phyloP scores from a whole-genome alignment of 2,113 vertebrate genomes.

The Ia io region DNA sequence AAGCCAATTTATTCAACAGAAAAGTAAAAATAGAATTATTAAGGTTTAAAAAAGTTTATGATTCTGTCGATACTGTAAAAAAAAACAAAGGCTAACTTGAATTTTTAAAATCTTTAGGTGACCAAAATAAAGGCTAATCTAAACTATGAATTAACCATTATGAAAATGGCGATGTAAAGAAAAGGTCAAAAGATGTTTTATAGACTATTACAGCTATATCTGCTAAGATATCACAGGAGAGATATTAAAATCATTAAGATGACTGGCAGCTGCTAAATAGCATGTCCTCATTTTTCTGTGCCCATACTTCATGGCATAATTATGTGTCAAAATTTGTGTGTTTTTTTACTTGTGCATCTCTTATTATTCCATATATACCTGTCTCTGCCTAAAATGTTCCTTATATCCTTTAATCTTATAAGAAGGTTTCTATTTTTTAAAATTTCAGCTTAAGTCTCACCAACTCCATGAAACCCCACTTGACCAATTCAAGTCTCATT shows the following conservation, averaged over 20 bases:
- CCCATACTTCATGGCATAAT: background rate
- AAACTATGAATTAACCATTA: background rate
- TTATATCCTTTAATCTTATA: background rate
- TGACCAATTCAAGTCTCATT: background rate
- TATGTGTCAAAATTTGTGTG: background rate
- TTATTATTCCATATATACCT: background rate
- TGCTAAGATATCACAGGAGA: background rate
- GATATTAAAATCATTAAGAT: background rate
- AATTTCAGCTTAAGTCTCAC: background rate
- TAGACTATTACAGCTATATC: background rate
- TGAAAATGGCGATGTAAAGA: background rate
- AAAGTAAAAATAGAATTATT: background rate
- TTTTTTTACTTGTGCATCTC: background rate
- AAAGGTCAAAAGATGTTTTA: background rate
- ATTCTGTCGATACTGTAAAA: background rate
- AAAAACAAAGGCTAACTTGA: background rate
- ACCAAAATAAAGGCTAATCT: background rate
- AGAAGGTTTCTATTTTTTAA: background rate
- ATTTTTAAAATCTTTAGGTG: background rate
- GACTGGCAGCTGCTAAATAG: background rate
- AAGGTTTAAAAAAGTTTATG: background rate
- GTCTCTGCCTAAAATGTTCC: background rate
- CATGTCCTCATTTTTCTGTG: background rate
- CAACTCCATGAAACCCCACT: background rate
- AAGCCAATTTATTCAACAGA: background rate